Evolutionary conservation across 2,888 invertebrate genomes (phyloP).

Genomic region (Helobdella robusta): DNA sequence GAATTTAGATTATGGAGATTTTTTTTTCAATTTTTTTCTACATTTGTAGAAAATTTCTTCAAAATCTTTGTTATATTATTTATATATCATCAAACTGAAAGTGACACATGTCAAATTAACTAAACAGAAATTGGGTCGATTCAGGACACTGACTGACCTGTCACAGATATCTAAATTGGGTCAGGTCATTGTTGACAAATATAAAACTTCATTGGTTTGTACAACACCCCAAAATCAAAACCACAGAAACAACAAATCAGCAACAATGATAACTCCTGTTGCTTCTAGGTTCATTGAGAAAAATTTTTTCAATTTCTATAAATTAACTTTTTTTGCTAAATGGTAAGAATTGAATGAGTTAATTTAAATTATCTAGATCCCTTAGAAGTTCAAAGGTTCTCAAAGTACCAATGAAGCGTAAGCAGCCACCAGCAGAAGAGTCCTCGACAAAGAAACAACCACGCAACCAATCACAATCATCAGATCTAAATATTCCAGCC

Average conservation of each 20-base stretch:
- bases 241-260: too few relatives aligned
- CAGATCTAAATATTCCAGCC: too few relatives aligned
- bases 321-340: too few relatives aligned
- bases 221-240: background rate
- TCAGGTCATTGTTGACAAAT: slow-evolving; percentile 44
- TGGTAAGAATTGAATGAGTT: too few relatives aligned
- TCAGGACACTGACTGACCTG: slow-evolving; percentile 43
- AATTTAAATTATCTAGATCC: background rate
- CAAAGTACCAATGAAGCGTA: background rate
- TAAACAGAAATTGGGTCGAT: slow-evolving; percentile 44
- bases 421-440: background rate
- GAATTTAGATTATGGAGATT: too few relatives aligned
- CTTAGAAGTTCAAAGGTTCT: background rate
- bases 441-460: background rate
- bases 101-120: background rate
- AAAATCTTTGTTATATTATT: background rate
- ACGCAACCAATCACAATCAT: background rate
- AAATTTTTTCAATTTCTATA: too few relatives aligned
- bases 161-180: slow-evolving; percentile 46
- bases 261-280: too few relatives aligned
- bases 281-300: too few relatives aligned
- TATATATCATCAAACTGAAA: background rate
- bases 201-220: slow-evolving; percentile 39
- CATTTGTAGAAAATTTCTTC: background rate
- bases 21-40: background rate